Conservation (phyloP, 2,797 vertebrate species). For the Schizothorax lantsangensis region DNA sequence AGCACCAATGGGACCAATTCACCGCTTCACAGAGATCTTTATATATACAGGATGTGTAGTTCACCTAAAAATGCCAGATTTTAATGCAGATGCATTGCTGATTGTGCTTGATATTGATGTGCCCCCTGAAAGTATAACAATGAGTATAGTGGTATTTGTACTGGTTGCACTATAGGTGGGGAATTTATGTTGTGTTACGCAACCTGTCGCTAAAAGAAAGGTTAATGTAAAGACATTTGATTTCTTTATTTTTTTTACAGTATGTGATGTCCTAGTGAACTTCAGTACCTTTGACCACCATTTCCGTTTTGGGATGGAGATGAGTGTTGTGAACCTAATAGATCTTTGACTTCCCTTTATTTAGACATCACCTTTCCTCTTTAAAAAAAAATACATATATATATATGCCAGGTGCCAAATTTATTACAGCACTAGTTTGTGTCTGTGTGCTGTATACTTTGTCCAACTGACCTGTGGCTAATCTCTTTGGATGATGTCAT, state of each 20-base stretch:
- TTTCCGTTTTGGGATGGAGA: slow-evolving; percentile 56
- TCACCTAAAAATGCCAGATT: slow-evolving; percentile 25
- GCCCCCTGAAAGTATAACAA: slow-evolving; percentile 28
- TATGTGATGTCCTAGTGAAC: slow-evolving; percentile 48
- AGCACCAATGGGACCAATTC: slow-evolving; percentile 87
- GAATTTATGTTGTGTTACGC: neutral
- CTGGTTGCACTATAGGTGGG: slow-evolving; percentile 23
- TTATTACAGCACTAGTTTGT: slow-evolving; percentile 76
- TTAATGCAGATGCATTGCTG: neutral
- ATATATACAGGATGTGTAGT: slow-evolving; percentile 7
- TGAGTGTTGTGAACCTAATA: slow-evolving; percentile 42
- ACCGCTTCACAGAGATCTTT: slow-evolving; percentile 67
- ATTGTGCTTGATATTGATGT: slow-evolving; percentile 26
- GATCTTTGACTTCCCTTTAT: slow-evolving; percentile 31
- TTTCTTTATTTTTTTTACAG: slow-evolving; percentile 13
- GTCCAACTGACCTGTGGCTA: slow-evolving; percentile 80
- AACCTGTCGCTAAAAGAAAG: slow-evolving; percentile 28
- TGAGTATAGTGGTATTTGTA: slow-evolving; percentile 20
- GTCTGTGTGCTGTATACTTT: slow-evolving; percentile 76
- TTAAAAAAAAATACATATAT: neutral
- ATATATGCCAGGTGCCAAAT: slow-evolving; percentile 76
- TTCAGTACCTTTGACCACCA: slow-evolving; percentile 41
- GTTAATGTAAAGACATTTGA: slow-evolving; percentile 41
- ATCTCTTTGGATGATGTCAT: slow-evolving; percentile 82
- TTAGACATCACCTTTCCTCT: slow-evolving; percentile 38